Base-by-base conservation (phyloP, 2,797 vertebrate genomes). In the Tarsius wallacei region DNA sequence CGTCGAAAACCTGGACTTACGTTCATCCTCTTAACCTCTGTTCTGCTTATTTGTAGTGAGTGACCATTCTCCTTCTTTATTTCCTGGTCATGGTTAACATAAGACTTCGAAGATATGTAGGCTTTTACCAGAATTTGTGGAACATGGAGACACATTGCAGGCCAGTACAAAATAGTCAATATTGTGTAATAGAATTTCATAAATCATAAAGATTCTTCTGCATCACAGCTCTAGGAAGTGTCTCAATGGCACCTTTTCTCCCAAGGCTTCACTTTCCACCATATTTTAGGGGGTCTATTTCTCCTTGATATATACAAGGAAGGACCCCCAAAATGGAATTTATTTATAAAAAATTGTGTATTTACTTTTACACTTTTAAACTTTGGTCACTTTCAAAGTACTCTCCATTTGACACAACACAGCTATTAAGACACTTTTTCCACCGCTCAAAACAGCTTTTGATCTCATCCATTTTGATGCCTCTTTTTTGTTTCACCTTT, bases 101-200 rank as follows among this genome's bases (percentile, higher is more conserved):
- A 87, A 33, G 63, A 3, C 15, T 84, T 47, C 59, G 78, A 19
- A 6, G 22, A 78, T 57, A 61, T n/a, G 74, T 51, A 59, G 31
- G 42, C 13, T 93, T 93, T 55, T 87, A 68, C 14, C 57, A 83
- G n/a, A 76, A 89, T 87, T 84, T 91, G 47, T 76, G 33, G 53
- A 24, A 96, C 80, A 90, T 26, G 7, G 22, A 87, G 53, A 88
- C 42, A 61, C 53, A 68, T 15, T 87, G 74, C 22, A 94, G 26
- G n/a, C 26, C 66, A 84, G 49, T 63, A 77, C 14, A 42, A 88
- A 91, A 78, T n/a, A 93, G 57, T n/a, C 66, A 91, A 61, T 49
- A 77, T 83, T 7, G 4, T 33, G 19, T 55, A 80, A n/a, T 17
- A 33, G 19, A 42, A 71, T 93, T 76, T 85, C 87, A 63, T 64